A percentile compares a stretch with the other conserved stretches of the same genome.
phyloP scores from a whole-genome alignment of 2,888 invertebrate species.

The Phymatocera aterrima region DNA sequence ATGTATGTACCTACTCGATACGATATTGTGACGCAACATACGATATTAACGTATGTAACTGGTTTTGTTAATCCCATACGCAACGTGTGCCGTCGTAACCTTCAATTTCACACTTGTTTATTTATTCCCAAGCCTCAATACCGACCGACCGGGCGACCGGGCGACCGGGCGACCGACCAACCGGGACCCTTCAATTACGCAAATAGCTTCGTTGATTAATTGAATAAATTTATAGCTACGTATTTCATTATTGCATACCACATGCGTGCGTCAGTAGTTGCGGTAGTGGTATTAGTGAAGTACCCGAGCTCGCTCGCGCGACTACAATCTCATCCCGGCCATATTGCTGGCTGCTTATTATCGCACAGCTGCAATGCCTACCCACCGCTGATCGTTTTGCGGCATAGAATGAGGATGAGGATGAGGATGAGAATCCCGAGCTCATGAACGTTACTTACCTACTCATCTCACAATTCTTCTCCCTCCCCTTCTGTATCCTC shows the following conservation, averaged over 20 bases:
- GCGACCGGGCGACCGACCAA: background rate
- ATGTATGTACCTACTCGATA: too few species aligned
- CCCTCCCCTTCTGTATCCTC: background rate
- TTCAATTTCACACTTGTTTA: slow-evolving; percentile 41
- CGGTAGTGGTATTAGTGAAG: background rate
- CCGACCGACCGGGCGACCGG: too few species aligned
- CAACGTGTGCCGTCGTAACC: slow-evolving; percentile 22
- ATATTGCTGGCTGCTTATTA: slow-evolving; percentile 19
- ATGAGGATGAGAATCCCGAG: background rate
- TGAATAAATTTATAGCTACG: slow-evolving; percentile 42
- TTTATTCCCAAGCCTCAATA: slow-evolving; percentile 3
- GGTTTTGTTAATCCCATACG: background rate
- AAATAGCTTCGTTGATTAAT: slow-evolving; percentile 40
- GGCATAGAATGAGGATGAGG: background rate
- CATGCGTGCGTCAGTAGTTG: background rate
- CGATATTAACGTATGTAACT: too few species aligned
- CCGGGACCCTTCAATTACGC: slow-evolving; percentile 24
- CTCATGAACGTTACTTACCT: background rate
- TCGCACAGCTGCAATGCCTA: slow-evolving; percentile 5
- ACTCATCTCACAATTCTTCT: background rate
- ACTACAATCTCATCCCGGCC: background rate
- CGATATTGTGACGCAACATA: too few species aligned
- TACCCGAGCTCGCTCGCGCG: background rate
- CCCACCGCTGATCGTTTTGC: background rate
- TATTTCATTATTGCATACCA: background rate